phyloP scores from a whole-genome alignment of 2,113 vertebrate genomes.

The Nipponia nippon region DNA sequence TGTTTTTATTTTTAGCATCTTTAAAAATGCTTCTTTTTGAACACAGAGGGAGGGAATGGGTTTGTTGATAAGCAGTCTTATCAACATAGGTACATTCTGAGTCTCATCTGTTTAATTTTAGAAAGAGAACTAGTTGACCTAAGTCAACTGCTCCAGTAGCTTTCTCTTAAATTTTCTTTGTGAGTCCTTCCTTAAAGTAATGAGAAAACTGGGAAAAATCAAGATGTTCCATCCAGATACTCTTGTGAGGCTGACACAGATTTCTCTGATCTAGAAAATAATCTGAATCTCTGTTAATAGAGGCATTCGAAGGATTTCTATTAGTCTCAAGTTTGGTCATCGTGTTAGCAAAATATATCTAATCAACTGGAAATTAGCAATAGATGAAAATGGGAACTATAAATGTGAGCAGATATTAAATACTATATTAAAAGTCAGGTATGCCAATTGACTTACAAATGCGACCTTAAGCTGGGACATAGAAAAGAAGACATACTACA shows the following conservation, averaged over 20 bases:
- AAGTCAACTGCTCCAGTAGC: neutral
- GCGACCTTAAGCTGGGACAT: neutral
- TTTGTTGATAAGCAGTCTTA: neutral
- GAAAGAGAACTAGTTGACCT: neutral
- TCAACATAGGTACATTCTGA: neutral
- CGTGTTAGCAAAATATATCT: neutral
- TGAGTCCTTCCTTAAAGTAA: neutral
- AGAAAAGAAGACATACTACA: neutral
- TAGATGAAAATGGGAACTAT: neutral
- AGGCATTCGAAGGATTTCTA: neutral
- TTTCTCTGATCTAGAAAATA: neutral
- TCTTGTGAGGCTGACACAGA: neutral
- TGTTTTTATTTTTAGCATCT: neutral
- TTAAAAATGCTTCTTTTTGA: neutral
- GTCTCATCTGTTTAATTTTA: neutral
- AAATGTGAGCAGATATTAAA: neutral
- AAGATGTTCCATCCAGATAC: neutral
- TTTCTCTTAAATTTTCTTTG: neutral
- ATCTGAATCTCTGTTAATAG: neutral
- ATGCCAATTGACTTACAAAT: neutral
- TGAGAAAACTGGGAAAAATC: neutral
- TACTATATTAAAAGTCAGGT: neutral
- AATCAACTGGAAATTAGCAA: neutral
- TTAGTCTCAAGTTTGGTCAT: neutral
- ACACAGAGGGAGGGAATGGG: neutral